These are phyloP conservation scores for Hippocampus kuda DNA, from an alignment of 2,797 vertebrate genomes.

Conservation along the genomic window DNA sequence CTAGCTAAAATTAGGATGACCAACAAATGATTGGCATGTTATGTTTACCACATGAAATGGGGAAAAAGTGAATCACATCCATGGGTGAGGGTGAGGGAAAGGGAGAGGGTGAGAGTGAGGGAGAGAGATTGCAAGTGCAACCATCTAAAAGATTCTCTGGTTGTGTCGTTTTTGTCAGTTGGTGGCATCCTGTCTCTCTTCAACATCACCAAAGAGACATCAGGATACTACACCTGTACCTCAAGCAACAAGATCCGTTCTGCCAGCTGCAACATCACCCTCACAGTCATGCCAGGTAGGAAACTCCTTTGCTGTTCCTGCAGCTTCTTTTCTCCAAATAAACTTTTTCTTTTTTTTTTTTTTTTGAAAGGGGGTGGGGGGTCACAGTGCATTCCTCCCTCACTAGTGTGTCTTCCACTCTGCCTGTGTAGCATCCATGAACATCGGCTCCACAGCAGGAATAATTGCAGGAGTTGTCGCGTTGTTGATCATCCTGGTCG, in stretches of 20 bases:
- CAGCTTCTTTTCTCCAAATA: background rate
- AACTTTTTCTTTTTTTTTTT: background rate
- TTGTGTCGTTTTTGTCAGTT: conserved; percentile 37
- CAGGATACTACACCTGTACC: conserved; percentile 78
- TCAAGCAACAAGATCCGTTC: conserved; percentile 67
- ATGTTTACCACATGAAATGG: too few species aligned
- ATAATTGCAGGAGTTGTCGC: conserved; percentile 62
- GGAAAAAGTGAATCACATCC: too few species aligned
- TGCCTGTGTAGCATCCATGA: conserved; percentile 73
- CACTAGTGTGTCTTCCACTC: conserved; percentile 19
- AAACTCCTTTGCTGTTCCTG: background rate
- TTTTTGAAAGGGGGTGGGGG: too few species aligned
- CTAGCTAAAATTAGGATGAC: background rate
- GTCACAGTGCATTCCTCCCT: background rate
- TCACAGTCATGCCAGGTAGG: conserved; percentile 69
- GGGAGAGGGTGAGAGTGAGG: too few species aligned
- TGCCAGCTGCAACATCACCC: conserved; percentile 72
- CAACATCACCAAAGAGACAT: conserved; percentile 74
- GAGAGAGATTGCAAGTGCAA: background rate
- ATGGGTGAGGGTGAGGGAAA: too few species aligned
- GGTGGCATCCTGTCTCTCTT: conserved; percentile 66
- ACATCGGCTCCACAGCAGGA: conserved; percentile 69
- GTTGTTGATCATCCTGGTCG: conserved; percentile 51
- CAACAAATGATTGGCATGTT: too few species aligned
- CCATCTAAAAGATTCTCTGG: background rate